Base-by-base conservation (phyloP, 1,140 invertebrate species). In the Drosophila sechellia region DNA sequence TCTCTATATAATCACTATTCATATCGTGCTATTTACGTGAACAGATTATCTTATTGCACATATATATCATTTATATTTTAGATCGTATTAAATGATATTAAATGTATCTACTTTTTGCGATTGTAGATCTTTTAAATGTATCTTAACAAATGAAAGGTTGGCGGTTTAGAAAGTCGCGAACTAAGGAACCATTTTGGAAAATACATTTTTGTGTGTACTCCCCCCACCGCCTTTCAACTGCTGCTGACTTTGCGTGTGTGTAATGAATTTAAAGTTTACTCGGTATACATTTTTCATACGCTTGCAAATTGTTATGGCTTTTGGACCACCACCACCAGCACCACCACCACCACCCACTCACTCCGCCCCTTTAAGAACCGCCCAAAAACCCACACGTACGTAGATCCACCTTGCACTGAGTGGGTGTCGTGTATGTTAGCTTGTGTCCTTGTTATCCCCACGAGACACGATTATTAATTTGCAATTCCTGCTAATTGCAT, bases 251-350 rank as follows among this genome's bases (percentile, higher is more conserved):
- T 87, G 83, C 84, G 76, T 87, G 83, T 87, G 76, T 87, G 84
- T 89, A 87, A 87, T 87, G 84, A 87, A 87, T 87, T 87, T 87
- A 87, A 89, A 87, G 84, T 89, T 87, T 77, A 84, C 79, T 66
- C 60, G 64, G 76, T 84, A 89, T 87, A 87, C 71, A 87, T 89
- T 87, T 87, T 87, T 87, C 83, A 87, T 87, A 56, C 68, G 75
- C 79, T 79, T 63, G 84, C 66, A 89, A 87, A 87, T 87, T 89
- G 84, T 87, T 89, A 87, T 87, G 83, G 70, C 69, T 80, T 66
- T 60, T 64, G 57, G 59, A 20, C 45, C 40, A 20, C 43, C 31
- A 20, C 43, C 31, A 31, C 64, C 57, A 1, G n/a, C n/a, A 20
- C 45, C 40, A 20, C 43, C 31, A 20, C 43, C 31, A 31, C 64